Percentiles rank a stretch among this genome's conserved stretches.
Evolutionary conservation across 1,140 invertebrate species (phyloP).

Genomic region (Papilio polytes): DNA sequence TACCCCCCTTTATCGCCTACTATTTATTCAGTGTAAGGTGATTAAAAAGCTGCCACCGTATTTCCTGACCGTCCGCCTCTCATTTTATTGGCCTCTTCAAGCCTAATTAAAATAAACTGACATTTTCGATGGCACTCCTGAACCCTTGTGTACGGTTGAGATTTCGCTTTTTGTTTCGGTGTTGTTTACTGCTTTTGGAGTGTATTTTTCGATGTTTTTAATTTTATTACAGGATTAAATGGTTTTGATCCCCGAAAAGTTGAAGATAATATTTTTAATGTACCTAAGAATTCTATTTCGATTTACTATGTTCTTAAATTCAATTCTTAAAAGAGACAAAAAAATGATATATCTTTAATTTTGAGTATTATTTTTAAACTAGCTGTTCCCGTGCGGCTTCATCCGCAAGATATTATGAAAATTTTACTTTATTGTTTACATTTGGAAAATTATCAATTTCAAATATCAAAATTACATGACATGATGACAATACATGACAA

Average conservation of each 20-base stretch:
- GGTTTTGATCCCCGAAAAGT: neutral
- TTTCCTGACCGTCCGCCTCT: conserved; percentile 28
- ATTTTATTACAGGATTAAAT: neutral
- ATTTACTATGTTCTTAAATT: neutral
- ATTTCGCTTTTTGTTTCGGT: conserved; percentile 17
- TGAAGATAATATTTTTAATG: neutral
- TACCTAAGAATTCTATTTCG: neutral
- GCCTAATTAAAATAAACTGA: conserved; percentile 32
- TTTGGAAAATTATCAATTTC: too few species aligned
- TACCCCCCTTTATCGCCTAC: conserved; percentile 27
- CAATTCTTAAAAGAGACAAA: neutral
- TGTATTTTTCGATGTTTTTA: neutral
- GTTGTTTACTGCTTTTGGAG: conserved; percentile 13
- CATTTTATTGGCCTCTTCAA: conserved; percentile 34
- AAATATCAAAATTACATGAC: too few species aligned
- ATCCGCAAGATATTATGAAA: too few species aligned
- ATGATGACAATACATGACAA: too few species aligned
- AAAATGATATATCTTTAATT: too few species aligned
- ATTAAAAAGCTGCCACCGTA: conserved; percentile 36
- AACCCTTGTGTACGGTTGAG: neutral
- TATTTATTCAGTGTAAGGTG: conserved; percentile 31
- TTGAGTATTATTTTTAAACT: too few species aligned
- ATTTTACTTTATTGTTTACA: too few species aligned
- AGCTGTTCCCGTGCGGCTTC: too few species aligned
- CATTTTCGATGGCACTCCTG: conserved; percentile 12